Conservation (phyloP, 2,888 invertebrate species). For the Cyrtodaria siliqua region DNA sequence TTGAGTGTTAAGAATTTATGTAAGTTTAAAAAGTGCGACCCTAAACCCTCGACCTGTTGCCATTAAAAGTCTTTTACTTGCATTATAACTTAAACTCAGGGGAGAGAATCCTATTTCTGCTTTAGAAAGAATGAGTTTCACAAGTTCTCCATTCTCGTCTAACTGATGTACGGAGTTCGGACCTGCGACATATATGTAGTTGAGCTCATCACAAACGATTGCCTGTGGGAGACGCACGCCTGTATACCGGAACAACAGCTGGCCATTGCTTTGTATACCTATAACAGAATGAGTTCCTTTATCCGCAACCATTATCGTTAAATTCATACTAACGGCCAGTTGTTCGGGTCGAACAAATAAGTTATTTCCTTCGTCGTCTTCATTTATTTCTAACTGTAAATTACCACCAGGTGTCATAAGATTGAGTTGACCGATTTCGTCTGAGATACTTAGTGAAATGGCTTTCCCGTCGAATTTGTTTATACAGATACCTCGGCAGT, state of each 20-base stretch:
- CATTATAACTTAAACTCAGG: conserved; percentile 42
- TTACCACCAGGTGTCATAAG: conserved; percentile 61
- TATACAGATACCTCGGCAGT: conserved; percentile 46
- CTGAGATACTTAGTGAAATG: conserved; percentile 27
- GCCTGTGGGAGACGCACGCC: conserved; percentile 49
- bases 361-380: conserved; percentile 34
- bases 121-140: conserved; percentile 57
- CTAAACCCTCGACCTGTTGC: conserved; percentile 49
- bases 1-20: background rate
- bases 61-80: conserved; percentile 36
- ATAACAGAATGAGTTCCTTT: conserved; percentile 40
- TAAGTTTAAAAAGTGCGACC: conserved; percentile 51
- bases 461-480: conserved; percentile 65
- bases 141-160: conserved; percentile 47
- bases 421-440: conserved; percentile 46
- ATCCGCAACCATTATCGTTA: conserved; percentile 51
- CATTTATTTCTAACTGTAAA: conserved; percentile 45
- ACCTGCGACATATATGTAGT: conserved; percentile 55
- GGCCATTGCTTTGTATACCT: conserved; percentile 40
- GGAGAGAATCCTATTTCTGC: conserved; percentile 63
- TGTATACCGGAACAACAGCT: conserved; percentile 47
- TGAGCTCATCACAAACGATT: conserved; percentile 51
- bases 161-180: conserved; percentile 51
- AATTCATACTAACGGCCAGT: conserved; percentile 40
- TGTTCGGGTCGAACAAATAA: conserved; percentile 52